phyloP scores from a whole-genome alignment of 2,797 vertebrate species.

The Aphelocoma californica region DNA sequence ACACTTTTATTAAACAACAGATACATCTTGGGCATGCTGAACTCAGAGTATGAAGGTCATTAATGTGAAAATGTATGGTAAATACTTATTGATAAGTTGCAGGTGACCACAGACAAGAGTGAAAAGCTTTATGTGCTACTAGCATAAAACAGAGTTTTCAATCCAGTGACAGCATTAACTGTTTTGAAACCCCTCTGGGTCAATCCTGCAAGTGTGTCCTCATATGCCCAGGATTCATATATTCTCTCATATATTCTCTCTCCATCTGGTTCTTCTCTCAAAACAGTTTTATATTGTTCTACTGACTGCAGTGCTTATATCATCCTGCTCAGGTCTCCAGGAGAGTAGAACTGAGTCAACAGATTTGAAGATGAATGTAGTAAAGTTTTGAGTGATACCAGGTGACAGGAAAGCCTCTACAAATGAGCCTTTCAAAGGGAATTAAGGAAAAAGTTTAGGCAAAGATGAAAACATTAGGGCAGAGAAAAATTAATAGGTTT shows the following conservation, averaged over 20 bases:
- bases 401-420: neutral
- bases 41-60: constrained; percentile 15
- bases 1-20: neutral
- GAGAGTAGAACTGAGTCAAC: neutral
- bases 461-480: neutral
- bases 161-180: neutral
- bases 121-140: constrained; percentile 24
- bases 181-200: neutral
- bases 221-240: neutral
- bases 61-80: neutral
- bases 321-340: neutral
- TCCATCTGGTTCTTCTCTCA: constrained; percentile 49
- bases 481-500: neutral
- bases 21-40: neutral
- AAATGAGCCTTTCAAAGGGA: neutral
- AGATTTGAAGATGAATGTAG: neutral
- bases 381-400: neutral
- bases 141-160: constrained; percentile 40
- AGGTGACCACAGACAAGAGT: neutral
- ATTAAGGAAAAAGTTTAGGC: neutral
- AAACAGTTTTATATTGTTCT: constrained; percentile 38
- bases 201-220: constrained; percentile 27
- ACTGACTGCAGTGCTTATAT: neutral
- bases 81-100: constrained; percentile 25
- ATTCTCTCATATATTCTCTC: neutral